Conservation (phyloP, 2,113 vertebrate species). For the Stigmatopora nigra region DNA sequence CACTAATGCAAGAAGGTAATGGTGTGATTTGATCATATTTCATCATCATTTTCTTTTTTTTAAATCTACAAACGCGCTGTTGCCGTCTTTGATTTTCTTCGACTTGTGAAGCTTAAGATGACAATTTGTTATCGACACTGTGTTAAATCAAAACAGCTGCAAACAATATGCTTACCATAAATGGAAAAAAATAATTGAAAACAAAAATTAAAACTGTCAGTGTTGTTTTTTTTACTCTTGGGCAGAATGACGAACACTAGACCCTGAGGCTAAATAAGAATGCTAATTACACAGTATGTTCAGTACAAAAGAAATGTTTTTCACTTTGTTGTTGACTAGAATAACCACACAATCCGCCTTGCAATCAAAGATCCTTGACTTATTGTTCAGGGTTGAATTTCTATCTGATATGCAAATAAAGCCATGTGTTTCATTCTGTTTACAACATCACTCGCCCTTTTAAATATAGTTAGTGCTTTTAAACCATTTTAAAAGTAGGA, state of each 20-base stretch:
- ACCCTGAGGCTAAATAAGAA: not conserved
- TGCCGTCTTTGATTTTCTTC: not conserved
- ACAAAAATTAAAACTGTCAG: not conserved
- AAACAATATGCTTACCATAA: not conserved
- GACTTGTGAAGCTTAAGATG: not conserved
- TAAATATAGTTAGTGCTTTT: not conserved
- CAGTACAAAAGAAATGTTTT: not conserved
- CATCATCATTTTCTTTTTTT: not conserved
- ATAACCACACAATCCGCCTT: not conserved
- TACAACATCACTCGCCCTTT: not conserved
- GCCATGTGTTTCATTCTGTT: not conserved
- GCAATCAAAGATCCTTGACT: constrained; percentile 1
- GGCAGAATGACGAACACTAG: not conserved
- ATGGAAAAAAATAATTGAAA: not conserved
- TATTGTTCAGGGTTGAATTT: constrained; percentile 1
- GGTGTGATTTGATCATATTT: not conserved
- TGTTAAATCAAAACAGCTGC: not conserved
- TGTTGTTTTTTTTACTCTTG: not conserved
- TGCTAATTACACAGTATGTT: not conserved
- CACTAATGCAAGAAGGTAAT: constrained; percentile 91
- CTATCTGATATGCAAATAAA: constrained; percentile 1
- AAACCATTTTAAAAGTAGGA: not conserved
- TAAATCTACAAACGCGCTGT: not conserved
- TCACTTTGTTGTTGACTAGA: not conserved
- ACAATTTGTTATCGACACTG: not conserved